Conservation (phyloP, 2,113 vertebrate genomes). For the Cyphomyrus discorhynchus region DNA sequence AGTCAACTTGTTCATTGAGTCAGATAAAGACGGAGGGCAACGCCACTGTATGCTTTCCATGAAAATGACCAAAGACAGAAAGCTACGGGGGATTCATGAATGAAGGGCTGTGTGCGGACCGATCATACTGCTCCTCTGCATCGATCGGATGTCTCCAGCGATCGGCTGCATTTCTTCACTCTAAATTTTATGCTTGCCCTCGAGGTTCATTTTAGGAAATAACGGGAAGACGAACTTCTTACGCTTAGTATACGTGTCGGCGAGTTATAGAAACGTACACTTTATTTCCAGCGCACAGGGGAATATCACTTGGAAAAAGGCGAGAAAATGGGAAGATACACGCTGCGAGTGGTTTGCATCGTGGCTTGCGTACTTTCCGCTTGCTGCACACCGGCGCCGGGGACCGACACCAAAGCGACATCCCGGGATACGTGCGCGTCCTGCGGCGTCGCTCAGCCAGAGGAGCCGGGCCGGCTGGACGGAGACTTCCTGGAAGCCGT, state of each 20-base stretch:
- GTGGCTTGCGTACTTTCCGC: constrained; percentile 45
- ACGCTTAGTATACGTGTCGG: background rate
- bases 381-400: constrained; percentile 54
- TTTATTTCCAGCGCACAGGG: background rate
- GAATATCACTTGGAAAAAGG: constrained; percentile 11
- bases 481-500: constrained; percentile 89
- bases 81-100: constrained; percentile 19
- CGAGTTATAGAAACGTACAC: background rate
- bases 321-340: constrained; percentile 48
- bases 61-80: constrained; percentile 31
- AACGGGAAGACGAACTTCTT: constrained; percentile 27
- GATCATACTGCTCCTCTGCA: constrained; percentile 18
- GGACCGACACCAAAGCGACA: constrained; percentile 51
- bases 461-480: constrained; percentile 74
- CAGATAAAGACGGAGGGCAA: constrained; percentile 11
- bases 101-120: constrained; percentile 20
- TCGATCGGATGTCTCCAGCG: constrained; percentile 5
- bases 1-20: constrained; percentile 20
- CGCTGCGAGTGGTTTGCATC: constrained; percentile 40
- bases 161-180: background rate
- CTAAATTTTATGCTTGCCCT: constrained; percentile 1
- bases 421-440: constrained; percentile 80
- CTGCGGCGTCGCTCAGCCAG: constrained; percentile 74
- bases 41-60: constrained; percentile 18
- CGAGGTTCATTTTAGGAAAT: constrained; percentile 3